Base-by-base conservation (phyloP, 2,113 vertebrate genomes). In the Lipophrys pholis region DNA sequence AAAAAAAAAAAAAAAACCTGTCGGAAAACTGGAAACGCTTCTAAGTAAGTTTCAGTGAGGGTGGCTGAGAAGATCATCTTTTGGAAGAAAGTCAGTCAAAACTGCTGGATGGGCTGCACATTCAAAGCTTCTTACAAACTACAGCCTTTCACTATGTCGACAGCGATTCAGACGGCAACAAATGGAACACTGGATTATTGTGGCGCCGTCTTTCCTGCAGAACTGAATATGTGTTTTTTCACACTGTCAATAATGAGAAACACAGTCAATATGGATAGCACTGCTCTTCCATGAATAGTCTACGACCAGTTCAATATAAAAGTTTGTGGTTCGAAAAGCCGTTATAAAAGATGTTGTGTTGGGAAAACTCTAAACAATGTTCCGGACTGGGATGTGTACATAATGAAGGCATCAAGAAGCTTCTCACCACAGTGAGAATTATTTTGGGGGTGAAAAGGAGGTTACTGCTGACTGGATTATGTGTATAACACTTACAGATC, bases 141-240 rank as follows among this genome's bases (percentile, higher is more conserved):
- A 41, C 74, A 54, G 48, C 39, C 41, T 71, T 81, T 71, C 36
- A 41, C 48, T 46, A 3, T 21, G 62, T 30, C 73, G 58, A 88
- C 65, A 76, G 54, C 43, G 45, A 81, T 61, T 81, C 73, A 73
- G 67, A 62, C 50, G 14, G 57, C 76, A 67, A 10, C 38, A 30
- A 73, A 43, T 67, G 59, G 62, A 81, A 85, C 60, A 57, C 72
- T 57, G 21, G 69, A 73, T 80, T 69, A 74, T 17, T 80, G 62
- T 73, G 41, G 53, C 35, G 39, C 16, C 39, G 7, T 62, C 40
- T 50, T 51, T 56, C 16, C 52, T 64, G 59, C 49, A 72, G 62
- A 80, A 54, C 40, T 39, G 49, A 52, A 60, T 83, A n/a, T 48
- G 69, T 60, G 82, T 1, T 74, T 58, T 63, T 60, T 61, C 40